Percentiles rank a stretch among this genome's conserved stretches.
Conservation (phyloP, 2,113 vertebrate species). For the Hippocampus zosterae region DNA sequence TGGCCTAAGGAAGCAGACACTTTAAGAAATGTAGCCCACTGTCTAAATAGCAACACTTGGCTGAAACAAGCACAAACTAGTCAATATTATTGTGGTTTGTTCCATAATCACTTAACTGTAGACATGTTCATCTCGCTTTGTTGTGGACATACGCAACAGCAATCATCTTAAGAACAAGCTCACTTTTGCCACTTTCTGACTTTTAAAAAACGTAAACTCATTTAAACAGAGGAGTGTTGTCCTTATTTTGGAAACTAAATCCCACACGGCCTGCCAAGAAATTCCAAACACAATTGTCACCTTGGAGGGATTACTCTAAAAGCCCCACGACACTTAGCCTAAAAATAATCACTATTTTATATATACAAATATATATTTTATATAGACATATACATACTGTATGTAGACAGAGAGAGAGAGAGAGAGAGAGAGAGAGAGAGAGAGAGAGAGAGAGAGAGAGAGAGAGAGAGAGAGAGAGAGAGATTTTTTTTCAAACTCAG, state of each 20-base stretch:
- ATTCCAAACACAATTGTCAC: neutral
- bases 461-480: no score
- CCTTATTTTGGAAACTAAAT: neutral
- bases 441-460: no score
- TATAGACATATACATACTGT: no score
- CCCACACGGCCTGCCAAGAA: neutral
- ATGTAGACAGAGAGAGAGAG: no score
- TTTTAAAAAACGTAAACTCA: neutral
- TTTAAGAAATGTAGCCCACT: constrained; percentile 14
- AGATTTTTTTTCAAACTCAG: no score
- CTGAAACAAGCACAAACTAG: neutral
- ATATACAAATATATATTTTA: no score
- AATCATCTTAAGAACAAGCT: neutral
- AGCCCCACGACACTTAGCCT: no score
- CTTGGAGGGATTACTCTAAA: neutral
- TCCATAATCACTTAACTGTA: neutral
- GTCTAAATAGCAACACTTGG: constrained; percentile 7
- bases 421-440: no score
- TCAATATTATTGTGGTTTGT: neutral
- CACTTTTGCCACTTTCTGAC: neutral
- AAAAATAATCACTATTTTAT: neutral
- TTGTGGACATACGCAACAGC: neutral
- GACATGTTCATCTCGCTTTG: neutral
- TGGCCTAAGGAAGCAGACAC: constrained; percentile 19
- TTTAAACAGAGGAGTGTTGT: neutral